Base-by-base conservation (phyloP, 2,113 vertebrate species). In the Gopherus evgoodei region DNA sequence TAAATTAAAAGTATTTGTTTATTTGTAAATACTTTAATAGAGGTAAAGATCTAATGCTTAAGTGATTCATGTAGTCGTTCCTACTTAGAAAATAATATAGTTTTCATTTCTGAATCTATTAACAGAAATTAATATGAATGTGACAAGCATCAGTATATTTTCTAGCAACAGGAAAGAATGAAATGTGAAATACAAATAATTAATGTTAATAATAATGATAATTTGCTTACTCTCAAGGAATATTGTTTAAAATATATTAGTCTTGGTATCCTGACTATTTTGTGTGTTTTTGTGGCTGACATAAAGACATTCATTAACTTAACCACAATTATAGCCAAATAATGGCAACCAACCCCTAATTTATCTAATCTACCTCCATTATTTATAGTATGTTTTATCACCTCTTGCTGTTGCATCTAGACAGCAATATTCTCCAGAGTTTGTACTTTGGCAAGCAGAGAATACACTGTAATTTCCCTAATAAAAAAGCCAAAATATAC, bases 1-100 rank as follows among this genome's bases (percentile, higher is more conserved):
- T 9, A 93, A 56, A 87, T 87, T 93, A 87, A 89, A 92, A 94
- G 25, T 86, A 56, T 44, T 94, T 90, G 94, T 96, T 96, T 94
- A 94, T 69, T 95, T 93, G 35, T 96, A 85, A 94, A 93, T 91
- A 86, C 80, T 49, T 84, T 76, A 94, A 89, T 59, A 88, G 87
- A 89, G n/a, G 52, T 35, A 84, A 93, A 94, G 84, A 11, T 53
- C 38, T 44, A 76, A 86, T 90, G n/a, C 83, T 53, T 54, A 96
- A 92, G 82, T 92, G 52, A 89, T 10, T 90, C 29, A 1, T 57
- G 87, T 81, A 90, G 84, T 11, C 2, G 11, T 76, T 92, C 42
- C 89, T 94, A 84, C 88, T 90, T 80, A 89, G 76, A 78, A 93
- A 95, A 92, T 62, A 3, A 90, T 86, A 72, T 62, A 49, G 57